Percentiles rank a stretch among this genome's conserved stretches.
phyloP scores from a whole-genome alignment of 1,140 invertebrate species.

The Leptoteleia sp. region DNA sequence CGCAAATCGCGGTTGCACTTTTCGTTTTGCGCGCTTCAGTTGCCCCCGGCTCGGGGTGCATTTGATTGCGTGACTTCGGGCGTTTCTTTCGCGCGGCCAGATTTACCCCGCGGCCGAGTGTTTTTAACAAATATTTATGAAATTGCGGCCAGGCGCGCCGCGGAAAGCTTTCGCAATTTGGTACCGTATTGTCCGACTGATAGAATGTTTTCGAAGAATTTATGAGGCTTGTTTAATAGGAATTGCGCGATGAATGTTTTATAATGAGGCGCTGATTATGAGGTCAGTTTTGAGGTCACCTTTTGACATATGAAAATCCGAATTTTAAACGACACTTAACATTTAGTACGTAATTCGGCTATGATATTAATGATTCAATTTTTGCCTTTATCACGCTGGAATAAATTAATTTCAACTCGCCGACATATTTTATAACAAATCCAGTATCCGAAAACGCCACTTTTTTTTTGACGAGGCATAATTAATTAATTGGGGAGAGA shows the following conservation, averaged over 20 bases:
- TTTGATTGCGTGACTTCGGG: conserved; percentile 36
- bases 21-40: conserved; percentile 23
- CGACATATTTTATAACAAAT: too few species aligned
- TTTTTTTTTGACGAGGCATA: too few species aligned
- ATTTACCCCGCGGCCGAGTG: background rate
- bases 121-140: conserved; percentile 57
- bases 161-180: conserved; percentile 43
- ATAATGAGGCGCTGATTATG: conserved; percentile 27
- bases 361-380: conserved; percentile 10
- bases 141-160: conserved; percentile 19
- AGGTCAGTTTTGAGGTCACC: conserved; percentile 30
- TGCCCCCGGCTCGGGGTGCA: conserved; percentile 4
- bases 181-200: background rate
- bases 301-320: conserved; percentile 23
- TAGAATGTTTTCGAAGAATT: conserved; percentile 20
- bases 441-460: too few species aligned
- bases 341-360: background rate
- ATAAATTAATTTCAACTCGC: background rate
- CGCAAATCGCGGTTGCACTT: conserved; percentile 19
- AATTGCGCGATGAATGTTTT: conserved; percentile 29
- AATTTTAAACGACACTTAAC: conserved; percentile 13
- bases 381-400: background rate
- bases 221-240: conserved; percentile 23
- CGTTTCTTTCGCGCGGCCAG: conserved; percentile 28
- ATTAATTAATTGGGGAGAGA: too few species aligned